These are phyloP conservation scores for Sweltsa coloradensis DNA, from an alignment of 1,140 invertebrate genomes.

Conservation along the genomic window DNA sequence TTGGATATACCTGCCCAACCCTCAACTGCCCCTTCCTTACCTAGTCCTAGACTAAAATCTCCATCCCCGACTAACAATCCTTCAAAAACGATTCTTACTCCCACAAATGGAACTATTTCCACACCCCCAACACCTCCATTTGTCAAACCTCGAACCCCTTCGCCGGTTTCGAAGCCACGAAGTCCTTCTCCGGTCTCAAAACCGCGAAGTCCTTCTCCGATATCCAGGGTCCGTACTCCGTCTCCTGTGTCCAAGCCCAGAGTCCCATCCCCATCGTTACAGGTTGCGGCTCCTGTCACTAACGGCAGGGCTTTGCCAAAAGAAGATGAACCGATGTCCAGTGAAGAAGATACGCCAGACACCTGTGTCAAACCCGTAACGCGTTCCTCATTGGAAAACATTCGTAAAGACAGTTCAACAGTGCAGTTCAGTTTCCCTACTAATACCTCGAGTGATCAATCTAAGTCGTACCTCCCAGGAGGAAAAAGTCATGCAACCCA, in stretches of 20 bases:
- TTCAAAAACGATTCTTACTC: too few relatives aligned
- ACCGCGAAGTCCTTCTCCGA: too few relatives aligned
- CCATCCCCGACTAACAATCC: conserved; percentile 1
- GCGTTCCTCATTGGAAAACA: conserved; percentile 47
- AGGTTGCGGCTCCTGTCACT: too few relatives aligned
- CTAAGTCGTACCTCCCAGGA: conserved; percentile 37
- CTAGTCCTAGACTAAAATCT: neutral
- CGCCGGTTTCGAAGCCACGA: too few relatives aligned
- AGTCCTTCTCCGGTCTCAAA: too few relatives aligned
- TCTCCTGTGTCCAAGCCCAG: too few relatives aligned
- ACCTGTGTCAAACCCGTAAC: conserved; percentile 34
- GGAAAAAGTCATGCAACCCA: conserved; percentile 19
- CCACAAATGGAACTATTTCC: too few relatives aligned
- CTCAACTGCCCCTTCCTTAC: neutral
- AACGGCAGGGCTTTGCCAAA: neutral
- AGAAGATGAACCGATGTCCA: conserved; percentile 18
- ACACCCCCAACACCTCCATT: too few relatives aligned
- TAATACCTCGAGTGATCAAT: conserved; percentile 20
- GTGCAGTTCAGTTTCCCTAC: conserved; percentile 42
- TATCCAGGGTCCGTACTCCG: too few relatives aligned
- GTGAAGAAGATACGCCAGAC: conserved; percentile 24
- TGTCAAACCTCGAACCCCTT: too few relatives aligned
- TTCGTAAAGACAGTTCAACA: conserved; percentile 47
- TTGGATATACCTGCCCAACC: neutral
- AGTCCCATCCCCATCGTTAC: too few relatives aligned